Conservation (phyloP, 2,797 vertebrate species). For the Lacerta viridis region DNA sequence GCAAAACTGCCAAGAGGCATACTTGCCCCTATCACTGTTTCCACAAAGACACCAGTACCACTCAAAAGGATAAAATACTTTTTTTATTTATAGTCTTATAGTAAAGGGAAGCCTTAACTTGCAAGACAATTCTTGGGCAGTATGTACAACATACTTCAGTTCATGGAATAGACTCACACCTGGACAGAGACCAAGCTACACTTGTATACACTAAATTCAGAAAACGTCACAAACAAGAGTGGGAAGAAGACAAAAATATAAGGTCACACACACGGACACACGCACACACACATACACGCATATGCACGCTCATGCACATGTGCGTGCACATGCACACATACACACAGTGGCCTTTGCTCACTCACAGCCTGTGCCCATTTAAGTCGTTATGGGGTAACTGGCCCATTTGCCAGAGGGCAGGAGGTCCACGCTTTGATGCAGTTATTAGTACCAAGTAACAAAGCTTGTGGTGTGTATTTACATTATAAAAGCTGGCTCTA, state of each 20-base stretch:
- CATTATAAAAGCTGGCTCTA: slow-evolving; percentile 76
- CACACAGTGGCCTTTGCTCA: slow-evolving; percentile 37
- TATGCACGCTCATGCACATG: slow-evolving; percentile 14
- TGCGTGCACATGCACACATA: slow-evolving; percentile 13
- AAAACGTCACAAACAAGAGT: slow-evolving; percentile 83
- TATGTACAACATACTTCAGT: slow-evolving; percentile 99
- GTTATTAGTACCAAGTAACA: slow-evolving; percentile 76
- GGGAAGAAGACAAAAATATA: slow-evolving; percentile 83
- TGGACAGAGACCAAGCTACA: slow-evolving; percentile 81
- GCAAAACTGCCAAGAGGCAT: neutral
- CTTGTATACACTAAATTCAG: slow-evolving; percentile 83
- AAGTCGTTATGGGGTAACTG: slow-evolving; percentile 13
- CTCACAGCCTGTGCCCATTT: slow-evolving; percentile 11
- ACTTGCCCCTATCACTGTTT: neutral
- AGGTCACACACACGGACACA: slow-evolving; percentile 81
- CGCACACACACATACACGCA: slow-evolving; percentile 63
- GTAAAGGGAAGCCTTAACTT: slow-evolving; percentile 97
- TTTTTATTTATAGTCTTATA: slow-evolving; percentile 98
- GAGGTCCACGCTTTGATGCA: slow-evolving; percentile 52
- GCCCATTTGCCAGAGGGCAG: slow-evolving; percentile 36
- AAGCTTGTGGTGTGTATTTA: slow-evolving; percentile 76
- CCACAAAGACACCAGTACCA: slow-evolving; percentile 67
- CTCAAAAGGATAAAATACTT: slow-evolving; percentile 91
- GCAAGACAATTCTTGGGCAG: slow-evolving; percentile 94
- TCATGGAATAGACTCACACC: slow-evolving; percentile 91